Evolutionary conservation across 2,113 vertebrate species (phyloP).

Genomic region (Podarcis raffonei): DNA sequence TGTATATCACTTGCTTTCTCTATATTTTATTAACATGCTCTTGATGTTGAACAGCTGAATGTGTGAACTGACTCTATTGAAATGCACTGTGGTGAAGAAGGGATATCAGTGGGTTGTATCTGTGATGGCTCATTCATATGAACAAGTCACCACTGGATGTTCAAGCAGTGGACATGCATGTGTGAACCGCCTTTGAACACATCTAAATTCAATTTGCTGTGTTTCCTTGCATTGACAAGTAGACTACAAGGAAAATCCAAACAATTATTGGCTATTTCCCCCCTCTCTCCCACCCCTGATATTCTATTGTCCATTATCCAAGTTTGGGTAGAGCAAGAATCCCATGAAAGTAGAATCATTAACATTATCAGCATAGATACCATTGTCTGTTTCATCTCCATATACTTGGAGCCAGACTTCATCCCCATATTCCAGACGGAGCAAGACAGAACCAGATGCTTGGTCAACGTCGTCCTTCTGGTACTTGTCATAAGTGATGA

Average conservation of each 20-base stretch:
- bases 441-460: constrained; percentile 78
- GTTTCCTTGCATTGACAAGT: constrained; percentile 13
- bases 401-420: constrained; percentile 87
- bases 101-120: neutral
- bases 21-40: neutral
- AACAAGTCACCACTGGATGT: neutral
- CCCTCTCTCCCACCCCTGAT: neutral
- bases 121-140: neutral
- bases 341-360: constrained; percentile 85
- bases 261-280: no score
- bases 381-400: constrained; percentile 68
- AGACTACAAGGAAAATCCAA: neutral
- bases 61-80: neutral
- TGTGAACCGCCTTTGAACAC: neutral
- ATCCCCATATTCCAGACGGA: constrained; percentile 77
- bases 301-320: neutral
- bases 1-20: neutral
- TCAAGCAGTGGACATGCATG: neutral
- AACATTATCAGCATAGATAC: constrained; percentile 82
- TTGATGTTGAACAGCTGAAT: neutral
- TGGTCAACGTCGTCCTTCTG: constrained; percentile 81
- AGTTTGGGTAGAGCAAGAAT: constrained; percentile 82
- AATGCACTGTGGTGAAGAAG: neutral
- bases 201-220: constrained; percentile 8
- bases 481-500: constrained; percentile 85